Base-by-base conservation (phyloP, 2,113 vertebrate genomes). In the Podarcis raffonei region DNA sequence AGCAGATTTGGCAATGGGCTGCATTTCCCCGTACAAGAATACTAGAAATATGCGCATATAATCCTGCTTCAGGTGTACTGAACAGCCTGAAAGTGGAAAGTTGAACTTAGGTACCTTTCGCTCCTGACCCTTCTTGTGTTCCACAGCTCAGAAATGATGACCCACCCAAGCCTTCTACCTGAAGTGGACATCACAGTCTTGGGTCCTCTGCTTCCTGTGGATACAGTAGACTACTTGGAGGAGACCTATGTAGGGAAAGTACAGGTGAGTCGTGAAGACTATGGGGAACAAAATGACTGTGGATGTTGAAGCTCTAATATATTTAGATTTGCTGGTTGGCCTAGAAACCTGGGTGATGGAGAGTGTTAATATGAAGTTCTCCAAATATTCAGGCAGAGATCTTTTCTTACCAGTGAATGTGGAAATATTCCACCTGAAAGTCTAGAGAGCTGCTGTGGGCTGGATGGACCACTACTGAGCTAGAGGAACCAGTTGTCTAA, bases 71-170 rank as follows among this genome's bases (percentile, higher is more conserved):
- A 22, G 65, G 27, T 48, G 16, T 42, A 22, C 16, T 48, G 42
- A 23, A 7, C 30, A 69, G 65, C 2, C 30, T 48, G 39, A 39
- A 30, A 23, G 20, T 3, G 15, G 35, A 1, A 7, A 12, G 11
- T 39, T 68, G 39, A 48, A 48, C 20, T 23, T 57, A 5, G 15
- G 30, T 57, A 39, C 53, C 74, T 53, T 32, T 76, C 4, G 3
- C 25, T 62, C 20, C 32, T 23, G 42, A 22, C 57, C 81, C 30
- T 48, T 13, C n/a, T 6, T 66, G 65, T 65, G 74, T 94, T 87
- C 30, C 86, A 37, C 94, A 99, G 99, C 92, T 94, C 97, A 7
- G 98, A 99, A 89, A 98, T 99, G 98, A 98, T 99, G 98, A 97
- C 97, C 87, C 97, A 98, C 65, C 96, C 98, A 7, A 97, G 98